A percentile compares a stretch with the other conserved stretches of the same genome.
phyloP scores from a whole-genome alignment of 2,888 invertebrate genomes.

The Ormyrus thymus region DNA sequence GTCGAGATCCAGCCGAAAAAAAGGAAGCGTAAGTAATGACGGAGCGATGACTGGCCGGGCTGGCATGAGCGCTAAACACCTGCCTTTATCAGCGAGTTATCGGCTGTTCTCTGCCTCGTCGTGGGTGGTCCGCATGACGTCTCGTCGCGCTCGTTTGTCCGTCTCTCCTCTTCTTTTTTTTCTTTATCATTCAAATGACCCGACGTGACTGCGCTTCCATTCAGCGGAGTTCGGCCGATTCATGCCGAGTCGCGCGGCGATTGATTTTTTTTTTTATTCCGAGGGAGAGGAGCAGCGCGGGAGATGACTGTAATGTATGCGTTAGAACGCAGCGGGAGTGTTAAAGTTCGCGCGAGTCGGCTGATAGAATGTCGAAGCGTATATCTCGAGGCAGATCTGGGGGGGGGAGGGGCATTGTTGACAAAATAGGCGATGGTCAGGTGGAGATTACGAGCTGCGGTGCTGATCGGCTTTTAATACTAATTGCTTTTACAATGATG shows the following conservation, averaged over 20 bases:
- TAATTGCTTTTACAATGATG: slow-evolving; percentile 42
- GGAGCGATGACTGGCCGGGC: slow-evolving; percentile 69
- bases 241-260: slow-evolving; percentile 24
- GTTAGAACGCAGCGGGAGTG: slow-evolving; percentile 52
- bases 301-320: background rate
- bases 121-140: slow-evolving; percentile 29
- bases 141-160: background rate
- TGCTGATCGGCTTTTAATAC: slow-evolving; percentile 3
- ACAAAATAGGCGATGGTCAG: slow-evolving; percentile 49
- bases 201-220: slow-evolving; percentile 48
- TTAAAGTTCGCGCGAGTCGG: slow-evolving; percentile 49
- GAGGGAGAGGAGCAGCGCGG: background rate
- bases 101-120: slow-evolving; percentile 61
- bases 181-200: slow-evolving; percentile 45
- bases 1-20: slow-evolving; percentile 25
- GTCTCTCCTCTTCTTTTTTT: background rate
- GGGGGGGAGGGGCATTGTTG: slow-evolving; percentile 43
- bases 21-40: slow-evolving; percentile 69
- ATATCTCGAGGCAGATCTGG: background rate
- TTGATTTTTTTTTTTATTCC: slow-evolving; percentile 33
- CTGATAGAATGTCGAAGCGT: slow-evolving; percentile 10
- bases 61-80: slow-evolving; percentile 68
- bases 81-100: slow-evolving; percentile 70
- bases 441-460: slow-evolving; percentile 15
- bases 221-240: slow-evolving; percentile 17